Evolutionary conservation across 2,888 invertebrate species (phyloP), one percentile per base, ranked within the genome.

Genomic region (Ormyrus nitidulus): DNA sequence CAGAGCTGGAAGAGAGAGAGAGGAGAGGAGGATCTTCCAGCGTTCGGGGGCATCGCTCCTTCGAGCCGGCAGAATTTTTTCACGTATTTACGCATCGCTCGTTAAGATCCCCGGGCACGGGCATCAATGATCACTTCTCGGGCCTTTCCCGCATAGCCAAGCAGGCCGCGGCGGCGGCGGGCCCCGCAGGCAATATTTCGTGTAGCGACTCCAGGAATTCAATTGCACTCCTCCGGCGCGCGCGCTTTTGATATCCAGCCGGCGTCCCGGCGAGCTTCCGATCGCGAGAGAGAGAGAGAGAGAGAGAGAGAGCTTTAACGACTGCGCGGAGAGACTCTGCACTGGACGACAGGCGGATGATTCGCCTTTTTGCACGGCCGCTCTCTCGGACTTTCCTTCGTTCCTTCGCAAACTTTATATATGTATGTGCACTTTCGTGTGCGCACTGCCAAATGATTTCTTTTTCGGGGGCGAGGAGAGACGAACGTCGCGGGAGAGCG

Each of bases 21-120:
- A 13, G 19, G n/a, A 64, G 13, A 51, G 11, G 2, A 65, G 51
- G 51, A 51, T 13, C 19, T 5, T 59, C 46, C 69, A 13, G 9
- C 34, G 13, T 8, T 13, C 58, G 10, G 5, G 34, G 34, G 58
- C 4, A 58, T 46, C 48, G 69, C 44, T 6, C 44, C 5, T 19
- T 46, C 51, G 13, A 7, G 8, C 10, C 10, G 54, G 51, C 71
- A 48, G 68, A 76, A 80, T 80, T 80, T 80, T 80, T 80, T 80
- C 80, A 76, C 80, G 76, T 72, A 80, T 75, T 75, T 65, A 54
- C 75, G 74, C 65, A 64, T 19, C 54, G 68, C 75, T 80, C 75
- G 75, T 80, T 80, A 66, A 71, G 65, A 13, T 61, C 51, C 19
- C 75, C 79, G 75, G 71, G 71, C 79, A 80, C 79, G 80, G 19